These are phyloP conservation scores for Sylvia borin DNA, from an alignment of 2,797 vertebrate genomes.

Conservation along the genomic window DNA sequence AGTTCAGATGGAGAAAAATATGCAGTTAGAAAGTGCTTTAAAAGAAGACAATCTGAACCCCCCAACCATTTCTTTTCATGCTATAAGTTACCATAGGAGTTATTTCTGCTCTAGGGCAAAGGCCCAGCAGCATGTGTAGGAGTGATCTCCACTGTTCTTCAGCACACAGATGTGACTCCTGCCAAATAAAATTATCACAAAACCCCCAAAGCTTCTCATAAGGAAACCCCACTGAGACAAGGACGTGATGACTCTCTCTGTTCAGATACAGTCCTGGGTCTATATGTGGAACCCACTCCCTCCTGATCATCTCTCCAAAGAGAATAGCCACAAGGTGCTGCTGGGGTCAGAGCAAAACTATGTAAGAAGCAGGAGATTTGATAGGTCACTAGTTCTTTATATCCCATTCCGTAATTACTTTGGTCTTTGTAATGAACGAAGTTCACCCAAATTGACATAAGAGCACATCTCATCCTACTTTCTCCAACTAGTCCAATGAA, in stretches of 20 bases:
- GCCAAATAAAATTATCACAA: not conserved
- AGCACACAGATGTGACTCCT: not conserved
- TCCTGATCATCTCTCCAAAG: not conserved
- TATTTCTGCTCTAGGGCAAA: not conserved
- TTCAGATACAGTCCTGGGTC: not conserved
- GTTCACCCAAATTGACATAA: not conserved
- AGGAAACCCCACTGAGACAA: not conserved
- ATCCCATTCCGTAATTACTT: not conserved
- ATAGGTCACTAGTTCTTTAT: not conserved
- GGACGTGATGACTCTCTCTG: accelerated
- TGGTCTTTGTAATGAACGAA: not conserved
- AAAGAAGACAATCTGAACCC: not conserved
- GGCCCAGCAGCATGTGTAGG: no score
- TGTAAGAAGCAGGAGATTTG: not conserved
- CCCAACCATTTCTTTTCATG: not conserved
- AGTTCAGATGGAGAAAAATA: not conserved
- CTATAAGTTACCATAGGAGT: not conserved
- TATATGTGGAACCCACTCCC: accelerated
- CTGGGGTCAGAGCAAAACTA: not conserved
- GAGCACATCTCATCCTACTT: not conserved
- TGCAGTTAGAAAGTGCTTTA: not conserved
- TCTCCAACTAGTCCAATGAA: not conserved
- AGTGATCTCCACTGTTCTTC: not conserved
- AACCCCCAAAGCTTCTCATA: not conserved
- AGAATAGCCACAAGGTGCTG: accelerated